These are phyloP conservation scores for Erythrocercus mccallii DNA, from an alignment of 2,113 vertebrate genomes.

Conservation along the genomic window DNA sequence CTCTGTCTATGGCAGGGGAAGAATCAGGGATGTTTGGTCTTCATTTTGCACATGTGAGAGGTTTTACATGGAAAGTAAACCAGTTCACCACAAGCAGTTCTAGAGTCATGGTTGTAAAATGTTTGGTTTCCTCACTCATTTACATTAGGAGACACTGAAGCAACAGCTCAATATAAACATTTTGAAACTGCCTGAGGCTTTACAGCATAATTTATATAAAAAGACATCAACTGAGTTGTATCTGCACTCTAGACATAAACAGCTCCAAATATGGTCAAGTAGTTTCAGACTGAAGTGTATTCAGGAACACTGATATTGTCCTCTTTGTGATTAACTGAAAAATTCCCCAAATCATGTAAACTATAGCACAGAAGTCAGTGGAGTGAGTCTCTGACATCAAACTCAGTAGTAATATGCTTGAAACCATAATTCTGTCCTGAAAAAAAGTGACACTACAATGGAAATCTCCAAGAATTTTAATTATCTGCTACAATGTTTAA, in stretches of 20 bases:
- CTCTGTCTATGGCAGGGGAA: background rate
- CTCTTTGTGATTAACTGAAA: background rate
- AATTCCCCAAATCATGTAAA: background rate
- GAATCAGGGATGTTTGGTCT: background rate
- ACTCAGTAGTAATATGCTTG: background rate
- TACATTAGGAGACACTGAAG: background rate
- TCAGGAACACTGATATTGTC: background rate
- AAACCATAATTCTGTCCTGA: background rate
- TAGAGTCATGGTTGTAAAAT: fast-evolving
- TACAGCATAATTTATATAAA: background rate
- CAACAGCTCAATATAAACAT: background rate
- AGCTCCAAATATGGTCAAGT: background rate
- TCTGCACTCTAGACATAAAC: background rate
- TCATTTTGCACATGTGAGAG: background rate
- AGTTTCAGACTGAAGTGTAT: background rate
- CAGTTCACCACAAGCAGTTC: background rate
- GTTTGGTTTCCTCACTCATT: background rate
- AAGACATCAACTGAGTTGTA: background rate
- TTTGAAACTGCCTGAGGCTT: background rate
- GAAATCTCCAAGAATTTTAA: background rate
- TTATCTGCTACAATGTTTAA: background rate
- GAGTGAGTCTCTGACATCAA: background rate
- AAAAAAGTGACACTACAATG: background rate
- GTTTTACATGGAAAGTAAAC: background rate
- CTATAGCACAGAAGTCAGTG: background rate